These are phyloP conservation scores for Panulirus ornatus DNA, from an alignment of 1,140 invertebrate species.

Conservation along the genomic window DNA sequence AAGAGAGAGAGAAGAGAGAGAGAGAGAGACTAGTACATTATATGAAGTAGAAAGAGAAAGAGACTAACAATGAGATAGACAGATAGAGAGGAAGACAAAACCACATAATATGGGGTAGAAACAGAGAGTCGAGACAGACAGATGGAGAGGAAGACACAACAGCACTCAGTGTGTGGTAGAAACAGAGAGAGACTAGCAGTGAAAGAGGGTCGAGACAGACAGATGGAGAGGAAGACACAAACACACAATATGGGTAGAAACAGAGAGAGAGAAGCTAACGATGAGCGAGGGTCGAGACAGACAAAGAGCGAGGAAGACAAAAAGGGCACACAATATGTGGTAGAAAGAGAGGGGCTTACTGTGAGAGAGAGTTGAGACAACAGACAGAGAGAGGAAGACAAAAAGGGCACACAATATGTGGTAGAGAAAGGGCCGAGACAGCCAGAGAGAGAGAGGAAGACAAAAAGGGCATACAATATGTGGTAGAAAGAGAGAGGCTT, in stretches of 20 bases:
- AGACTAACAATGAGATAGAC: too few relatives aligned
- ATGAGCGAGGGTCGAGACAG: too few relatives aligned
- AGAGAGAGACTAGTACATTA: not conserved
- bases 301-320: too few relatives aligned
- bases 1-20: not conserved
- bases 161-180: too few relatives aligned
- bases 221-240: not conserved
- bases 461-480: too few relatives aligned
- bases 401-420: not conserved
- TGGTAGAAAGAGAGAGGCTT: too few relatives aligned
- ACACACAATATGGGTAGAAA: not conserved
- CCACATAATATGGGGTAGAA: not conserved
- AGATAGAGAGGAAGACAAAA: not conserved
- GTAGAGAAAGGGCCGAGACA: too few relatives aligned
- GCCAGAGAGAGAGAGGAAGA: too few relatives aligned
- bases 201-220: too few relatives aligned
- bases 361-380: too few relatives aligned
- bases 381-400: too few relatives aligned
- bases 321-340: not conserved
- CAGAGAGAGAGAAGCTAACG: too few relatives aligned
- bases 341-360: not conserved
- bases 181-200: not conserved
- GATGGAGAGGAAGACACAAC: not conserved
- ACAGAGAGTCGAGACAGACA: not conserved
- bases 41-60: not conserved